Conservation (phyloP, 2,113 vertebrate genomes). For the Hirundichthys speculiger region DNA sequence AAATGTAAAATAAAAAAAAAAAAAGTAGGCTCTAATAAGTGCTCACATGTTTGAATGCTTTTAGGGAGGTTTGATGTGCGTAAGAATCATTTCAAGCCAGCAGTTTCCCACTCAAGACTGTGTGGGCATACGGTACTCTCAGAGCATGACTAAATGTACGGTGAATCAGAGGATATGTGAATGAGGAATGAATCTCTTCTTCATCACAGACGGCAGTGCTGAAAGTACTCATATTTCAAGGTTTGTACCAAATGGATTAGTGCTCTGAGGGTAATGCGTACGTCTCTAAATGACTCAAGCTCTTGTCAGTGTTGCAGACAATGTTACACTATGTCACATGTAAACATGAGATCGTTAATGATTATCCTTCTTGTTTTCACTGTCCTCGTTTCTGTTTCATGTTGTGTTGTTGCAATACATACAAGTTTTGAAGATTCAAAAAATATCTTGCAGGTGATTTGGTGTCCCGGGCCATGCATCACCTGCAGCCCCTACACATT, state of each 20-base stretch:
- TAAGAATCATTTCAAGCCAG: conserved; percentile 37
- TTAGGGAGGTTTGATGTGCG: not conserved
- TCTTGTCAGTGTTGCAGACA: too few species aligned
- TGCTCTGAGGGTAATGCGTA: too few species aligned
- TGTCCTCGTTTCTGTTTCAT: not conserved
- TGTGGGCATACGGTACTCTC: conserved; percentile 33
- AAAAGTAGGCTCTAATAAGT: not conserved
- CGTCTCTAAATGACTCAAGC: too few species aligned
- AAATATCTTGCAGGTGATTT: conserved; percentile 85
- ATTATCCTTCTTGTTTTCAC: too few species aligned
- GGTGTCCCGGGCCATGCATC: conserved; percentile 96
- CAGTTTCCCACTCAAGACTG: conserved; percentile 34
- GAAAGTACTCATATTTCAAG: too few species aligned
- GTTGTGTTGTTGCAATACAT: not conserved
- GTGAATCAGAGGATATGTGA: conserved; percentile 43
- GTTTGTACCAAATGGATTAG: too few species aligned
- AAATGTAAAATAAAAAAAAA: not conserved
- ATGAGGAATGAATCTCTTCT: conserved; percentile 19
- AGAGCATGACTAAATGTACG: conserved; percentile 29
- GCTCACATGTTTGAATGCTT: not conserved
- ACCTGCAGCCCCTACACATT: conserved; percentile 92
- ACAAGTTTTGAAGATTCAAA: not conserved
- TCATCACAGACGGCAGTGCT: conserved; percentile 18
- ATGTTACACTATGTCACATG: too few species aligned
- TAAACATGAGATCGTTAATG: too few species aligned